Conservation (phyloP, 2,888 invertebrate genomes). For the Lasioglossum morio region DNA sequence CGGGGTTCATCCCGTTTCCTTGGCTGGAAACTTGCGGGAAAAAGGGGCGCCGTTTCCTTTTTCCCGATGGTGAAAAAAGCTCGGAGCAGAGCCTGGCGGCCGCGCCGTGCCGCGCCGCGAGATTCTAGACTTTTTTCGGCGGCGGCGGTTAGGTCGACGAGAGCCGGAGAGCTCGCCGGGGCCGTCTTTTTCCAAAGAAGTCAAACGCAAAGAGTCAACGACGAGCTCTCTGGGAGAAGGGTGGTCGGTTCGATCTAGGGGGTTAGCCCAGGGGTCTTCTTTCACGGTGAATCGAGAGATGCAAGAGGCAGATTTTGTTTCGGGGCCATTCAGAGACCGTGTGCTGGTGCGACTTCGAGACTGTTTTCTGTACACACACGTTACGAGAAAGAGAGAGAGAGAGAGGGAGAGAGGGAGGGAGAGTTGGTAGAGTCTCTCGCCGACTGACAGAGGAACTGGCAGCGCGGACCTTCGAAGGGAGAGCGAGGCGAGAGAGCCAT, state of each 20-base stretch:
- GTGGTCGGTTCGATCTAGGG: neutral
- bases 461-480: slow-evolving; percentile 4
- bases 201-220: slow-evolving; percentile 63
- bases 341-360: slow-evolving; percentile 59
- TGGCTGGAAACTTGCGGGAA: neutral
- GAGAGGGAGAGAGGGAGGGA: neutral
- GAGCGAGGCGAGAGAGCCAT: slow-evolving; percentile 58
- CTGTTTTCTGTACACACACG: slow-evolving; percentile 37
- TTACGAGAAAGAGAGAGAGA: too few relatives aligned
- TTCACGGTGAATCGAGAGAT: slow-evolving; percentile 22
- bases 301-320: slow-evolving; percentile 77
- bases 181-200: neutral
- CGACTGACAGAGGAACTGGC: slow-evolving; percentile 13
- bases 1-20: neutral
- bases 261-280: neutral
- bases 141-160: neutral
- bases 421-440: neutral
- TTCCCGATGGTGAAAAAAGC: neutral
- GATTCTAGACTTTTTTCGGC: neutral
- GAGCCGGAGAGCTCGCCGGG: neutral
- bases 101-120: neutral
- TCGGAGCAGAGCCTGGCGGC: neutral
- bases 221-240: neutral
- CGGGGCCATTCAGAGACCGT: slow-evolving; percentile 76
- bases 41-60: neutral